Evolutionary conservation across 2,888 invertebrate species (phyloP), one percentile per base, ranked within the genome.

Genomic region (Ariolimax columbianus): DNA sequence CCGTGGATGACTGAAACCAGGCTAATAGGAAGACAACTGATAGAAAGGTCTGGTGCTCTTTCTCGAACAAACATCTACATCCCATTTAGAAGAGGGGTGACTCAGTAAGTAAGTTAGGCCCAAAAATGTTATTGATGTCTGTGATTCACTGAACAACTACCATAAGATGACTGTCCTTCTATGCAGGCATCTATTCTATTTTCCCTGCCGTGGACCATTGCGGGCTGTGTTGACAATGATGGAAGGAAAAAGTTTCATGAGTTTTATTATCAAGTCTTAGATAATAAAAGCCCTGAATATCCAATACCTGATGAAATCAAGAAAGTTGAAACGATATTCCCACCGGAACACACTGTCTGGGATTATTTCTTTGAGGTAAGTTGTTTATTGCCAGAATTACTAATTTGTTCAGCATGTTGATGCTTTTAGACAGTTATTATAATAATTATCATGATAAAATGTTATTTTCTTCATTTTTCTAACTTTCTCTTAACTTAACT

Each of bases 181-280:
- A 11, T 30, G 17, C 96, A 97, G 94, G 97, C 97, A 0, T 95
- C 97, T 0, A 96, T 97, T 88, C 95, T 97, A 91, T 96, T 96
- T 91, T 95, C 96, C 0, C 94, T 97, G 73, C 95, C 96, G 2
- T 98, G 98, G 98, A 97, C 97, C 0, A 94, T 98, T 33, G 98
- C 96, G 0, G 97, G 97, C 0, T 96, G 97, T 84, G 94, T 97
- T 47, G 96, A 97, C 92, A 94, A 95, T 0, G 95, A 96, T 70
- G 97, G 97, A 0, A 95, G 97, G 30, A 95, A 95, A 70, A 96
- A 96, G 93, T 95, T 98, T 88, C 97, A 97, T 94, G 95, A 95
- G 88, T 97, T 96, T 95, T 95, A 97, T 81, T 95, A 94, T 19
- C 93, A 95, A 0, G 88, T 94, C 88, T 95, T 95, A 0, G 92